Evolutionary conservation across 2,888 invertebrate genomes (phyloP).

Genomic region (Thereva unica): DNA sequence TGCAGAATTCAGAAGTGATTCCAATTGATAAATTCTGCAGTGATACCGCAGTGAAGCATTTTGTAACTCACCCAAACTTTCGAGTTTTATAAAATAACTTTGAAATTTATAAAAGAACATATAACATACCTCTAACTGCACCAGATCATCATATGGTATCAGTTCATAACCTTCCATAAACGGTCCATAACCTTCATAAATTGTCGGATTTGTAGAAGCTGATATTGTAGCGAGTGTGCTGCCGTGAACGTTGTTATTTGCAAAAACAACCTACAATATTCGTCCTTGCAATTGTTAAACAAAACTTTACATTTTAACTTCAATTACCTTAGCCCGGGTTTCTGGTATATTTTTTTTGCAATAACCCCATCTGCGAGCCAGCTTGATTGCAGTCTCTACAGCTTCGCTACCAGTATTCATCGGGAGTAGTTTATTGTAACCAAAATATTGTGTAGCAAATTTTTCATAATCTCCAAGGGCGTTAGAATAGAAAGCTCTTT

Average conservation of each 20-base stretch:
- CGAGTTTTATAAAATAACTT: too few species aligned
- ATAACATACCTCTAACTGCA: slow-evolving; percentile 72
- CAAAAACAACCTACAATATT: slow-evolving; percentile 72
- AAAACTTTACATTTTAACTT: slow-evolving; percentile 38
- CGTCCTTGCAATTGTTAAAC: slow-evolving; percentile 42
- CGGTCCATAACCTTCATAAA: slow-evolving; percentile 87
- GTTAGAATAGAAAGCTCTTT: slow-evolving; percentile 86
- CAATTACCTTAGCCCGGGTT: slow-evolving; percentile 71
- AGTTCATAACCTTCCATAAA: slow-evolving; percentile 89
- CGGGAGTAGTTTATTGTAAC: slow-evolving; percentile 86
- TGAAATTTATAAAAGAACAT: not conserved
- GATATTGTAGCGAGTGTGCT: slow-evolving; percentile 89
- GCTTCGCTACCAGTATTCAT: slow-evolving; percentile 98
- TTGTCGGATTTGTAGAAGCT: slow-evolving; percentile 83
- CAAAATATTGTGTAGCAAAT: slow-evolving; percentile 80
- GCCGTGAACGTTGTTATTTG: slow-evolving; percentile 95
- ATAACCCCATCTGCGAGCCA: slow-evolving; percentile 94
- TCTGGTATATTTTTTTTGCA: slow-evolving; percentile 80
- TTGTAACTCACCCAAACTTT: too few species aligned
- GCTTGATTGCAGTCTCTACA: slow-evolving; percentile 90
- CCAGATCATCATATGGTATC: slow-evolving; percentile 84
- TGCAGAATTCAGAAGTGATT: too few species aligned
- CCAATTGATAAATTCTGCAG: too few species aligned
- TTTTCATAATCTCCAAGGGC: slow-evolving; percentile 86
- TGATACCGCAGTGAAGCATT: too few species aligned